Percentiles rank a stretch among this genome's conserved stretches.
Conservation (phyloP, 2,113 vertebrate species). For the Fulica atra region DNA sequence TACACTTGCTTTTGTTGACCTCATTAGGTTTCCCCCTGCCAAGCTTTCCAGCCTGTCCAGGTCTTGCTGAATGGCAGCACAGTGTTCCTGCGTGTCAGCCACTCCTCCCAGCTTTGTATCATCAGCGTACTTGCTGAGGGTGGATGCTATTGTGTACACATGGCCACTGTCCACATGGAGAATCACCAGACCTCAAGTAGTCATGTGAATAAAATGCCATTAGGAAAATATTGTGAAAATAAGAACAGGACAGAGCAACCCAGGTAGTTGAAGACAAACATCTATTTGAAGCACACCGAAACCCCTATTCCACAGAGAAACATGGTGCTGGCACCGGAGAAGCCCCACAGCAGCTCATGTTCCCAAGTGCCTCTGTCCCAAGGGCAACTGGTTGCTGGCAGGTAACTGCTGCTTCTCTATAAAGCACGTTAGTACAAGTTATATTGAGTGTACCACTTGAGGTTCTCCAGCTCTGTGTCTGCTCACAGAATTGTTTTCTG, state of each 20-base stretch:
- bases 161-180: rapidly evolving
- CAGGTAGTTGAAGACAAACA: rapidly evolving
- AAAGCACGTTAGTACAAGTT: not conserved
- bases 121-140: no score
- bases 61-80: no score
- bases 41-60: no score
- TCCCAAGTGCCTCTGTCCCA: not conserved
- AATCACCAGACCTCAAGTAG: not conserved
- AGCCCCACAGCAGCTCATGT: rapidly evolving
- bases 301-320: rapidly evolving
- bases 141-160: not conserved
- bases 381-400: not conserved
- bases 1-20: no score
- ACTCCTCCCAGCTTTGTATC: no score
- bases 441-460: rapidly evolving
- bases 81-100: no score
- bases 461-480: not conserved
- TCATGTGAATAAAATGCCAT: not conserved
- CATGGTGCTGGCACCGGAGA: rapidly evolving
- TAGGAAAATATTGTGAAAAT: not conserved
- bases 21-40: no score
- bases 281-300: not conserved
- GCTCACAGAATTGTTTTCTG: not conserved
- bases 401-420: not conserved
- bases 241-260: not conserved